A percentile compares a stretch with the other conserved stretches of the same genome.
These are phyloP conservation scores for Phengaris arion DNA, from an alignment of 2,888 invertebrate genomes.

Conservation along the genomic window DNA sequence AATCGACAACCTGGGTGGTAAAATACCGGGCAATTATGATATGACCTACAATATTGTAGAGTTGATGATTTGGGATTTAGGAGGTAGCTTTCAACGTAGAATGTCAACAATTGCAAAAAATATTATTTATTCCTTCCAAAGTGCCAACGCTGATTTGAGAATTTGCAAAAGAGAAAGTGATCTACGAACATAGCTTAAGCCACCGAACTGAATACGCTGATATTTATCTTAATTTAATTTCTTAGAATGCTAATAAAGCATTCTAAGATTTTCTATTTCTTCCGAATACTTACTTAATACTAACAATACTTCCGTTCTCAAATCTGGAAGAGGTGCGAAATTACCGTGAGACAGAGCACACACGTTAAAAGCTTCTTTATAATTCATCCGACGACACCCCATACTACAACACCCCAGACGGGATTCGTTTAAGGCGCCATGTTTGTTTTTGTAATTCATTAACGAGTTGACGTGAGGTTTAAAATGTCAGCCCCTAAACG, in stretches of 20 bases:
- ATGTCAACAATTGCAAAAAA: no score
- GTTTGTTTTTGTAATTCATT: conserved; percentile 26
- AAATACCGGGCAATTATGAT: not conserved
- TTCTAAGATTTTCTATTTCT: no score
- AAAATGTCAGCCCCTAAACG: conserved; percentile 15
- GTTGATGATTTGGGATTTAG: not conserved
- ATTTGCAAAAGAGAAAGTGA: no score
- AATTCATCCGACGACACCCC: conserved; percentile 12
- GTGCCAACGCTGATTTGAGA: no score
- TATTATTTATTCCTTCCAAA: no score
- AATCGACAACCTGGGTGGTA: conserved; percentile 12
- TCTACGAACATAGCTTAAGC: no score
- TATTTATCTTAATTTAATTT: no score
- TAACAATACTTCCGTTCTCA: not conserved
- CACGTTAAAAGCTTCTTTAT: conserved; percentile 20
- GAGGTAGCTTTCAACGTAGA: no score
- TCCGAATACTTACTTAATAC: not conserved
- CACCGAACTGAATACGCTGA: no score
- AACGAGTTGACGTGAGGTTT: conserved; percentile 15
- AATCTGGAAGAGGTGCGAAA: not conserved
- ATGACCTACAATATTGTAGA: not conserved
- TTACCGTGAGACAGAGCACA: not conserved
- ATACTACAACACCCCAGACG: conserved; percentile 3
- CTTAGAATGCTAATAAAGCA: no score
- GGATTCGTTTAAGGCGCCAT: conserved; percentile 22